Conservation (phyloP, 2,888 invertebrate species). For the Drosophila mayaguana region DNA sequence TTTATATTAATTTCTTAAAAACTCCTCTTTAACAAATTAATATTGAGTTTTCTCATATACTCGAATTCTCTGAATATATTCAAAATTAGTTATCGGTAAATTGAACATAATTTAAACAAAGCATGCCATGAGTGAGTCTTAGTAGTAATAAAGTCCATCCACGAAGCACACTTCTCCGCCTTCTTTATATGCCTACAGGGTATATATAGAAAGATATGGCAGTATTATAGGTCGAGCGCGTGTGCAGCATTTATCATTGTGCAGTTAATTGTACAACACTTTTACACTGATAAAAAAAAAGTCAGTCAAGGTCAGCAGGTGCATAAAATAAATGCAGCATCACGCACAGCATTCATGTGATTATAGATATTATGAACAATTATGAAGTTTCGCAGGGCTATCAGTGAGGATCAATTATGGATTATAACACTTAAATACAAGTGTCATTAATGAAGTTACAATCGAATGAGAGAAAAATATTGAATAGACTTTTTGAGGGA, state of each 20-base stretch:
- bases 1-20: neutral
- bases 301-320: neutral
- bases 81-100: neutral
- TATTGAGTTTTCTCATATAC: too few relatives aligned
- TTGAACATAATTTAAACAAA: neutral
- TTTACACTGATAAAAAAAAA: neutral
- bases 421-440: neutral
- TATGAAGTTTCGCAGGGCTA: slow-evolving; percentile 6
- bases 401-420: neutral
- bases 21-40: too few relatives aligned
- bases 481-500: neutral
- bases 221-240: neutral
- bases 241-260: slow-evolving; percentile 14
- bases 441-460: neutral
- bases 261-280: slow-evolving; percentile 24
- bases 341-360: neutral
- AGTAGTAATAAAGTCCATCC: too few relatives aligned
- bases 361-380: slow-evolving; percentile 20
- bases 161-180: too few relatives aligned
- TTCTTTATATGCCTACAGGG: neutral
- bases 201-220: neutral
- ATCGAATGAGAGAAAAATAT: neutral
- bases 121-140: too few relatives aligned
- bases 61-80: too few relatives aligned
- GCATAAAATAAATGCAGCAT: neutral